Percentiles rank a stretch among this genome's conserved stretches.
Evolutionary conservation across 2,888 invertebrate genomes (phyloP).

Genomic region (Andrena bicolor): DNA sequence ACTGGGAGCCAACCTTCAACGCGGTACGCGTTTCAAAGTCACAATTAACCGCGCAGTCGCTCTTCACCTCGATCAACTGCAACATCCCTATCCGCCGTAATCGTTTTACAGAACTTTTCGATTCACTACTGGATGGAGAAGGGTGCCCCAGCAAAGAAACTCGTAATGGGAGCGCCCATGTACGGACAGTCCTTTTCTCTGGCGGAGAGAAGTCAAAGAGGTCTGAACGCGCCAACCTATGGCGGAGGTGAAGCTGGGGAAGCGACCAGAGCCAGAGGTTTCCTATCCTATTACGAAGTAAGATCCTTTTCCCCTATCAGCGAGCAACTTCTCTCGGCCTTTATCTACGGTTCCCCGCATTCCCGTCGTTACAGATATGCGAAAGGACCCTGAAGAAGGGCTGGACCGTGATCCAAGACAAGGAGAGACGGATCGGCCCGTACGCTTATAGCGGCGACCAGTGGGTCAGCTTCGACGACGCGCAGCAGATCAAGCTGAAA

Average conservation of each 20-base stretch:
- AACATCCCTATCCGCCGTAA: not conserved
- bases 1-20: conserved; percentile 92
- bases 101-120: conserved; percentile 90
- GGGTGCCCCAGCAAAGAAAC: conserved; percentile 92
- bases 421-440: conserved; percentile 93
- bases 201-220: conserved; percentile 87
- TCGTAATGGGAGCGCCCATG: conserved; percentile 95
- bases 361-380: conserved; percentile 89
- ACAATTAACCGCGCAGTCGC: not conserved
- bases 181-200: conserved; percentile 96
- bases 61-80: not conserved
- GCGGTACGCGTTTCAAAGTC: conserved; percentile 85
- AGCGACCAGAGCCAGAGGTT: conserved; percentile 94
- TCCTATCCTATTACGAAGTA: conserved; percentile 95
- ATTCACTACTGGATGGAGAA: conserved; percentile 94
- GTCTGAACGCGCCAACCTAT: conserved; percentile 91
- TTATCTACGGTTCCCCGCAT: not conserved
- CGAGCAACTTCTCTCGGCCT: not conserved
- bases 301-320: too few relatives aligned
- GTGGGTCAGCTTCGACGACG: conserved; percentile 97
- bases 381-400: conserved; percentile 90
- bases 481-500: conserved; percentile 93
- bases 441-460: conserved; percentile 94
- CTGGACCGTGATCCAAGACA: conserved; percentile 92
- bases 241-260: conserved; percentile 96